These are phyloP conservation scores for Amphiduros pacificus DNA, from an alignment of 2,888 invertebrate species.

Conservation along the genomic window DNA sequence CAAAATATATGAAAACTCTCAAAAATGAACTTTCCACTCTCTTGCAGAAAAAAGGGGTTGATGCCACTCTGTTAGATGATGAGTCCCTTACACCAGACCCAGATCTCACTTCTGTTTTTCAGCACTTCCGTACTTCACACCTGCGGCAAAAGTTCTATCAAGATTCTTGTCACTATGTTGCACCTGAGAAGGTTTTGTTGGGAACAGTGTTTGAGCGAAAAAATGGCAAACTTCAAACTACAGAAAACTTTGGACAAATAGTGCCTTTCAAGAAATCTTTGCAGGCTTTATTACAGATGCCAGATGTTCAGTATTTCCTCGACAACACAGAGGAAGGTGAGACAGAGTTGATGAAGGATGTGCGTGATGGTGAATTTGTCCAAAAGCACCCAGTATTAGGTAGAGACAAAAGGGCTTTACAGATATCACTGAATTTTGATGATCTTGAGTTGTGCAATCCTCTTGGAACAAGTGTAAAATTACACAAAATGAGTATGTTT, in stretches of 20 bases:
- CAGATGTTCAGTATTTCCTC: not conserved
- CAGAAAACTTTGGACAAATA: not conserved
- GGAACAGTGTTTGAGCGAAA: not conserved
- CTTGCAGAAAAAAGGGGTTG: no score
- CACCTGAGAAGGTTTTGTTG: not conserved
- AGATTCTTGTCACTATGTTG: not conserved
- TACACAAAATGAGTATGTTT: constrained; percentile 22
- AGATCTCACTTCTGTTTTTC: no score
- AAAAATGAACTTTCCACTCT: no score
- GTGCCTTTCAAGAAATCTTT: not conserved
- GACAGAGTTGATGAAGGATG: not conserved
- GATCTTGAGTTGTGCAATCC: constrained; percentile 15
- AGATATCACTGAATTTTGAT: constrained; percentile 8
- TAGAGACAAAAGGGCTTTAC: not conserved
- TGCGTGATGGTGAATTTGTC: constrained; percentile 13
- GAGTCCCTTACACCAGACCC: no score
- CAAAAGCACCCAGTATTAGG: not conserved
- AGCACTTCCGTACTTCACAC: no score
- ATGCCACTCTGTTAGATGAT: no score
- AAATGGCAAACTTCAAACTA: not conserved
- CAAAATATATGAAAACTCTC: no score
- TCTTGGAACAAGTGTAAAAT: constrained; percentile 6
- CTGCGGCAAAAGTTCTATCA: not conserved
- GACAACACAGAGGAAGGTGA: not conserved
- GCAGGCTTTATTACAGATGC: constrained; percentile 2